Evolutionary conservation across 64 coral and sea anemone species (phyloP), one percentile per base, ranked within the genome.

Genomic region (Pocillopora verrucosa): DNA sequence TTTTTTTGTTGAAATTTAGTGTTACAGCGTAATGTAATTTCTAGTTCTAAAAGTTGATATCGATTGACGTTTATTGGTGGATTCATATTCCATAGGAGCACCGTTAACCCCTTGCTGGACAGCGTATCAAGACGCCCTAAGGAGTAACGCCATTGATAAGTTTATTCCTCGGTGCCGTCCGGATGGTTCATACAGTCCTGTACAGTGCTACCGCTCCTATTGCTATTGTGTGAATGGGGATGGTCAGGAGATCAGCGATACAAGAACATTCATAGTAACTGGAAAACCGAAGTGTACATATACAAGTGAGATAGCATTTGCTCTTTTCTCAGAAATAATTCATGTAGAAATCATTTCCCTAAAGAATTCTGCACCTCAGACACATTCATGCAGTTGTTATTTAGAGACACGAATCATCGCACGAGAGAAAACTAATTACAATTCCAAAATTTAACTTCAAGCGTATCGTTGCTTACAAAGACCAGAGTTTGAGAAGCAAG

Each of bases 171-270:
- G 94, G 84, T 95, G 94, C 20, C 65, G 73, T 19, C 20, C 78
- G 19, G 94, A 95, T 58, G 94, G 90, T 57, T 88, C 76, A 76
- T 95, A 92, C 78, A 92, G 82, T 61, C 87, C 62, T 13, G 56
- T 92, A 2, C 94, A 95, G 26, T 95, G 94, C 74, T 75, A 89
- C 64, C 57, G 80, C 35, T 76, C 75, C 22, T 80, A 91, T n/a
- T 95, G 90, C 72, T 95, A 92, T 83, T 95, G 94, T 89, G 94
- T 95, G 35, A 75, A 95, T 61, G 73, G 2, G 36, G 34, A 89
- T 78, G 94, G 94, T 59, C 59, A 63, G 45, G 72, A 89, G 67
- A 87, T 95, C 61, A 63, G 64, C 34, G 75, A 87, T 30, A 95
- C 85, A 36, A 79, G 88, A 72, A 95, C 90, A 56, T 88, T 75